Base-by-base conservation (phyloP, 2,113 vertebrate species). In the Protomyctophum bolini region DNA sequence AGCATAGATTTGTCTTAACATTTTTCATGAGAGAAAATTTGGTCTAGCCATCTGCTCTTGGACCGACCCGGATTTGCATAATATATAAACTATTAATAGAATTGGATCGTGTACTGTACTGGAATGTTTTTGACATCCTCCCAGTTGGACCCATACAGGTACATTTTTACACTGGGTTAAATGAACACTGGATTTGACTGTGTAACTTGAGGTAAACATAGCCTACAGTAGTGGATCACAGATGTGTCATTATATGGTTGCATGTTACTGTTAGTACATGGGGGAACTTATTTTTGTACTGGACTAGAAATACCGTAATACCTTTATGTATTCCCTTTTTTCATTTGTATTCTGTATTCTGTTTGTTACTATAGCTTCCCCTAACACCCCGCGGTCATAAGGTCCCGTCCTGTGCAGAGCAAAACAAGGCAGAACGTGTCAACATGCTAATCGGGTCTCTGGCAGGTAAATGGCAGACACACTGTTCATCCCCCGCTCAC, bases 211-310 rank as follows among this genome's bases (percentile, higher is more conserved):
- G 21, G 21, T 21, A 21, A n/a, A n/a, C 60, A 65, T 84, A 82
- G 86, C 80, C 78, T 71, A 0, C 8, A 61, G 55, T 58, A 67
- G 87, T 86, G 78, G 81, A 83, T 79, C 65, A 73, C 87, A 86
- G 81, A 87, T 90, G 86, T 84, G 66, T 66, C 80, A 73, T 77
- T 21, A 21, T 65, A 76, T 77, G 72, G 80, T 75, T 50, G 72
- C 69, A 66, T 54, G 47, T 67, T 75, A 69, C 61, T 54, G 70
- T 81, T 81, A 50, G 67, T 60, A 21, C 21, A 21, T 21, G 21
- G 21, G 21, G 21, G 21, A 21, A 21, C 21, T 10, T 52, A 64
- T 65, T 82, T 10, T 60, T 70, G 47, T 54, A 62, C 58, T 46
- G 63, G 57, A 80, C 21, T 21, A 21, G 21, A 21, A 21, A 21